phyloP scores from a whole-genome alignment of 2,888 invertebrate species.

The Nemapogon koenigi region DNA sequence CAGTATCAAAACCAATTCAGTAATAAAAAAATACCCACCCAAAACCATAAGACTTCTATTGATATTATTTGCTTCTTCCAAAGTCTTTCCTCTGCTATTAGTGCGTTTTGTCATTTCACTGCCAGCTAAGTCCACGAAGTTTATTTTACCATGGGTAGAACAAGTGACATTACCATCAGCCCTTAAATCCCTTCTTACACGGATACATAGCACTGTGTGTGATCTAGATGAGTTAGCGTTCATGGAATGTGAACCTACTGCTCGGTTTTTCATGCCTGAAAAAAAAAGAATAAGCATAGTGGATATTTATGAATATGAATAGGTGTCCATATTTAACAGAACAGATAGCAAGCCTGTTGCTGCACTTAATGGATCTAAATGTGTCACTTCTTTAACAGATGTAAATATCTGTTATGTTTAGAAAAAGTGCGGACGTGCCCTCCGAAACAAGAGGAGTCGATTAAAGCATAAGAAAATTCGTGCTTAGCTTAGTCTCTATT shows the following conservation, averaged over 20 bases:
- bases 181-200: conserved; percentile 85
- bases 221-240: conserved; percentile 93
- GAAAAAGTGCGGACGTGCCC: too few species aligned
- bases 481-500: too few species aligned
- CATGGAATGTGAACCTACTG: conserved; percentile 90
- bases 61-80: conserved; percentile 95
- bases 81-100: conserved; percentile 83
- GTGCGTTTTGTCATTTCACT: conserved; percentile 96
- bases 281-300: neutral
- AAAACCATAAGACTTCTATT: conserved; percentile 95
- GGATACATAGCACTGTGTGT: conserved; percentile 90
- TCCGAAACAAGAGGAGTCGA: too few species aligned
- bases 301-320: neutral
- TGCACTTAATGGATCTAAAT: too few species aligned
- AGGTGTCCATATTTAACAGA: too few species aligned
- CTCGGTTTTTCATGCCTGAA: conserved; percentile 86
- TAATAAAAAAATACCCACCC: conserved; percentile 73
- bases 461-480: too few species aligned
- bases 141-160: conserved; percentile 91
- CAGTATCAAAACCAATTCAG: too few species aligned
- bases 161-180: conserved; percentile 84
- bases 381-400: neutral
- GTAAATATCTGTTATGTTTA: too few species aligned
- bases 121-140: conserved; percentile 96
- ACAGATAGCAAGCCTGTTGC: too few species aligned